phyloP scores from a whole-genome alignment of 2,888 invertebrate species.

The Synanthedon myopaeformis region DNA sequence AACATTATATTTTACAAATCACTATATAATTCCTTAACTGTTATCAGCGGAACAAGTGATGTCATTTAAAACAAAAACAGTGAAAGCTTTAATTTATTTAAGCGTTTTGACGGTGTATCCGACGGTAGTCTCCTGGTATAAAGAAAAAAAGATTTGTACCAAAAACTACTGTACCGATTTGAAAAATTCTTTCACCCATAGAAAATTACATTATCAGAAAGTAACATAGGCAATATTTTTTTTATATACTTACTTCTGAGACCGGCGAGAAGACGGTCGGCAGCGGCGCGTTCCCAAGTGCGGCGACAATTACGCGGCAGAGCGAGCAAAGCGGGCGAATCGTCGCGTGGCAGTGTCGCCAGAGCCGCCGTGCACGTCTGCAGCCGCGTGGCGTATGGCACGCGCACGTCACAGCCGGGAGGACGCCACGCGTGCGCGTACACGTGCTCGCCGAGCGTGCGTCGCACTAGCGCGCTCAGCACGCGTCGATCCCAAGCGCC shows the following conservation, averaged over 20 bases:
- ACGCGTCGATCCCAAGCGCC: conserved; percentile 28
- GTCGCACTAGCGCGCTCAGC: conserved; percentile 22
- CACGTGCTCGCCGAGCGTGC: conserved; percentile 16
- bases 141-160: too few species aligned
- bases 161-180: too few species aligned
- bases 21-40: too few species aligned
- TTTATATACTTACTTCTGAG: conserved; percentile 59
- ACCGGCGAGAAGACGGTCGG: conserved; percentile 71
- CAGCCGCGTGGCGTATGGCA: conserved; percentile 39
- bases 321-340: conserved; percentile 82
- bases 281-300: conserved; percentile 82
- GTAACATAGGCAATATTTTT: too few species aligned
- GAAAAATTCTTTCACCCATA: too few species aligned
- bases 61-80: too few species aligned
- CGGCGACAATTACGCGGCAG: conserved; percentile 89
- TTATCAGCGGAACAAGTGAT: too few species aligned
- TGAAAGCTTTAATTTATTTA: too few species aligned
- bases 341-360: conserved; percentile 76
- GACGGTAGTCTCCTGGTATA: too few species aligned
- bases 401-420: conserved; percentile 16
- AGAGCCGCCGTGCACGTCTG: conserved; percentile 61
- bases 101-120: too few species aligned
- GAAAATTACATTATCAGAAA: too few species aligned
- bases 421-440: conserved; percentile 18
- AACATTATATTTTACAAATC: conserved; percentile 4